Percentiles rank a stretch among this genome's conserved stretches.
These are phyloP conservation scores for Apogon talboti DNA, from an alignment of 2,797 vertebrate genomes.

Conservation along the genomic window DNA sequence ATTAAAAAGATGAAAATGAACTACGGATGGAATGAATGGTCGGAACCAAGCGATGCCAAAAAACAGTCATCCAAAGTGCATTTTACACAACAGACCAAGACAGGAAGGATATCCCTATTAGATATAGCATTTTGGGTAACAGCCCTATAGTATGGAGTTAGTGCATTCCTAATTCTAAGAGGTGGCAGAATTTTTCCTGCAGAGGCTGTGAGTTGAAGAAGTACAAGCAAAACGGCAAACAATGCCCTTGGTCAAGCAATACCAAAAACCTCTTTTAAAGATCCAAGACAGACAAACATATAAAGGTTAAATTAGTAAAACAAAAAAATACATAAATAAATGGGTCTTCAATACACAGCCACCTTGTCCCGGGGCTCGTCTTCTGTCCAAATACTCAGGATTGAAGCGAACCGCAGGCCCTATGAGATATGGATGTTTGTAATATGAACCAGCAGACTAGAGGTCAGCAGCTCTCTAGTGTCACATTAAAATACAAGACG, in stretches of 20 bases:
- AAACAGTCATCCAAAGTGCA: slow-evolving; percentile 51
- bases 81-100: slow-evolving; percentile 48
- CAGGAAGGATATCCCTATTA: slow-evolving; percentile 19
- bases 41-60: slow-evolving; percentile 28
- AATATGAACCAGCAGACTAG: slow-evolving; percentile 61
- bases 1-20: slow-evolving; percentile 45
- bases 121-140: slow-evolving; percentile 44
- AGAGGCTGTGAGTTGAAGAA: slow-evolving; percentile 52
- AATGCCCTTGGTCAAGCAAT: slow-evolving; percentile 49
- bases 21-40: slow-evolving; percentile 27
- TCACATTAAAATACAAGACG: slow-evolving; percentile 33
- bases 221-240: slow-evolving; percentile 59
- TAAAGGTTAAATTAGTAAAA: slow-evolving; percentile 48
- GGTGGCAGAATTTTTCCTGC: slow-evolving; percentile 48
- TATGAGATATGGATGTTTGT: slow-evolving; percentile 76
- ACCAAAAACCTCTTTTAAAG: slow-evolving; percentile 37
- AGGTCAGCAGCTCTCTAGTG: slow-evolving; percentile 31
- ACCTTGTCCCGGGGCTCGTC: slow-evolving; percentile 83
- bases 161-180: slow-evolving; percentile 47
- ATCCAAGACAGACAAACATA: slow-evolving; percentile 42
- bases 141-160: slow-evolving; percentile 54
- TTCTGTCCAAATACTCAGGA: slow-evolving; percentile 84
- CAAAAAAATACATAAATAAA: slow-evolving; percentile 11
- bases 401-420: slow-evolving; percentile 85
- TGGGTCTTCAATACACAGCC: slow-evolving; percentile 58